Evolutionary conservation across 30 jellyfish, hydroid and myxozoan species (phyloP).

Genomic region (Sanderia malayensis): DNA sequence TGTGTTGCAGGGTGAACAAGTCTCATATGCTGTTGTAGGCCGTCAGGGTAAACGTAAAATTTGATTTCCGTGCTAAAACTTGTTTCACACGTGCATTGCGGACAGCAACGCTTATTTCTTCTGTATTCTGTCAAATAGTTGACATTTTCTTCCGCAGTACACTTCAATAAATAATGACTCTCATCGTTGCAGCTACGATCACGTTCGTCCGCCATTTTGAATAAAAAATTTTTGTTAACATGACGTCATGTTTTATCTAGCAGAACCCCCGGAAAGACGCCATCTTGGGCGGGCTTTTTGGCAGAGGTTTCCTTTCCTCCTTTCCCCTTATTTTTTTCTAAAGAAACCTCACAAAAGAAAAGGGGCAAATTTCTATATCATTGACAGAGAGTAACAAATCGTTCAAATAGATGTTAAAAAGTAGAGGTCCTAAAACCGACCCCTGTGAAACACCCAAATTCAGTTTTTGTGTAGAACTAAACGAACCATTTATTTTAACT

Average conservation of each 20-base stretch:
- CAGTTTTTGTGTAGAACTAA: constrained; percentile 17
- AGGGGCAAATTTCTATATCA: too few relatives aligned
- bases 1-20: neutral
- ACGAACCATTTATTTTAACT: constrained; percentile 38
- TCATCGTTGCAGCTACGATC: neutral
- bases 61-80: neutral
- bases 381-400: too few relatives aligned
- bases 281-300: neutral
- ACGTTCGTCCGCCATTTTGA: neutral
- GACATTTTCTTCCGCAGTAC: neutral
- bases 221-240: neutral
- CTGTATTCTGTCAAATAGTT: neutral
- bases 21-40: neutral
- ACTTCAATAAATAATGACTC: neutral
- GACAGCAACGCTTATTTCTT: neutral
- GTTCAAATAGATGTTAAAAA: constrained; percentile 37
- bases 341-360: neutral
- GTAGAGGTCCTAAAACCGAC: constrained; percentile 46
- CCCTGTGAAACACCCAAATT: constrained; percentile 49
- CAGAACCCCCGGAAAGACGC: neutral
- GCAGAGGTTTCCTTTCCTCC: constrained; percentile 1
- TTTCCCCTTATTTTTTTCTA: too few relatives aligned
- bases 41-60: neutral
- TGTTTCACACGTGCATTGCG: neutral
- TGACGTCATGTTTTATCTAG: neutral